Percentiles rank a stretch among this genome's conserved stretches.
These are phyloP conservation scores for Selene dorsalis DNA, from an alignment of 2,797 vertebrate species.

Conservation along the genomic window DNA sequence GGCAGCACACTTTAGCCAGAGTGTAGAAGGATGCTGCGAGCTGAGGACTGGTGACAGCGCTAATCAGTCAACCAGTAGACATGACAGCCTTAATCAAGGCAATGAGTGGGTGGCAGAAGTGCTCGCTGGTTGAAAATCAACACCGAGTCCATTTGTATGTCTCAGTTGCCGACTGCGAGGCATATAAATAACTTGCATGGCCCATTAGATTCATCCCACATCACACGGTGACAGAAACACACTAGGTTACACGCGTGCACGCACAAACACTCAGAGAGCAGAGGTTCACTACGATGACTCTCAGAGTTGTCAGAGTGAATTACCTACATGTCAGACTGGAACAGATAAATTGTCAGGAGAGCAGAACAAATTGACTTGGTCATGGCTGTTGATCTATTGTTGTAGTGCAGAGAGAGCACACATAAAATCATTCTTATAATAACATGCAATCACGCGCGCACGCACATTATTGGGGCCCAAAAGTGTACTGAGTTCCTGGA, in stretches of 20 bases:
- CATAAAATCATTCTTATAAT: constrained; percentile 2
- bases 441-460: neutral
- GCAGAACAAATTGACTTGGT: constrained; percentile 79
- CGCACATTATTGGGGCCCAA: too few species aligned
- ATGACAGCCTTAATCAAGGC: constrained; percentile 73
- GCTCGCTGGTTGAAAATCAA: constrained; percentile 64
- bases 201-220: constrained; percentile 73
- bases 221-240: constrained; percentile 57
- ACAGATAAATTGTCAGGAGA: constrained; percentile 73
- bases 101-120: constrained; percentile 53
- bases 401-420: constrained; percentile 49
- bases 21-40: constrained; percentile 35
- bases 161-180: constrained; percentile 67
- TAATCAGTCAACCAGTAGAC: constrained; percentile 73
- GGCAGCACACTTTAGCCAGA: constrained; percentile 24
- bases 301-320: constrained; percentile 72
- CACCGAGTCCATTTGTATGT: constrained; percentile 68
- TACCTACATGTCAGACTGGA: constrained; percentile 76
- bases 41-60: constrained; percentile 54
- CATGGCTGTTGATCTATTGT: constrained; percentile 79
- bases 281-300: constrained; percentile 34
- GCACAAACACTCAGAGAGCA: constrained; percentile 14
- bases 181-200: constrained; percentile 73
- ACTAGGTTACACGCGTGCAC: constrained; percentile 31
- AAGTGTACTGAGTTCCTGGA: too few species aligned